Conservation (phyloP, 2,888 invertebrate genomes). For the Phytoseiulus persimilis region DNA sequence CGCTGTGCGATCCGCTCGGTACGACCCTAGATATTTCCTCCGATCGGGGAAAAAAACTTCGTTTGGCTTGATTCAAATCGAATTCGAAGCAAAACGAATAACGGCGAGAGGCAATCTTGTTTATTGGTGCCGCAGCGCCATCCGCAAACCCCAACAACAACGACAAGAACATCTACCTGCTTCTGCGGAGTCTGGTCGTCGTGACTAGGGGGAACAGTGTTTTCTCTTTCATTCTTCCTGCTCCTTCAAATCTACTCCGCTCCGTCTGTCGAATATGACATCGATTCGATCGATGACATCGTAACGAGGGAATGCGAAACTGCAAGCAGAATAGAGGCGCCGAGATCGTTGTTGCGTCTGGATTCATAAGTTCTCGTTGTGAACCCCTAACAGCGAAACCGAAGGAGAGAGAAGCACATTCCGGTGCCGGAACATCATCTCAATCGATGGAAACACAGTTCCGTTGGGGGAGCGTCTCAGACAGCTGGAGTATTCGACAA, state of each 20-base stretch:
- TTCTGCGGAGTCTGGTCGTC: not conserved
- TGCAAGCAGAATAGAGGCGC: no score
- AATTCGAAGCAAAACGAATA: not conserved
- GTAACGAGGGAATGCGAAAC: no score
- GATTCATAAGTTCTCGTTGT: not conserved
- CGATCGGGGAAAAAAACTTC: not conserved
- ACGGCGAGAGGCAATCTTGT: not conserved
- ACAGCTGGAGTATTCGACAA: no score
- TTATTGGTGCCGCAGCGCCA: not conserved
- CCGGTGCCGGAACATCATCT: no score
- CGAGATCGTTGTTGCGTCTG: no score
- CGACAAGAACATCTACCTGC: not conserved
- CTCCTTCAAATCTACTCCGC: not conserved
- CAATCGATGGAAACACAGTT: no score
- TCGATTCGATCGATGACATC: not conserved
- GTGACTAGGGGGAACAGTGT: not conserved
- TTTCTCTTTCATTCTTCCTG: not conserved
- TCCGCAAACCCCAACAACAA: not conserved
- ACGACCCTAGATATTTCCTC: not conserved
- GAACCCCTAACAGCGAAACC: not conserved
- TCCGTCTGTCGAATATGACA: not conserved
- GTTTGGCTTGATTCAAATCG: not conserved
- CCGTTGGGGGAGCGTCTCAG: no score
- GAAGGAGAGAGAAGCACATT: not conserved
- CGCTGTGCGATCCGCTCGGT: no score